These are phyloP conservation scores for Dicranocentrus wangi DNA, from an alignment of 2,888 invertebrate species.

Conservation along the genomic window DNA sequence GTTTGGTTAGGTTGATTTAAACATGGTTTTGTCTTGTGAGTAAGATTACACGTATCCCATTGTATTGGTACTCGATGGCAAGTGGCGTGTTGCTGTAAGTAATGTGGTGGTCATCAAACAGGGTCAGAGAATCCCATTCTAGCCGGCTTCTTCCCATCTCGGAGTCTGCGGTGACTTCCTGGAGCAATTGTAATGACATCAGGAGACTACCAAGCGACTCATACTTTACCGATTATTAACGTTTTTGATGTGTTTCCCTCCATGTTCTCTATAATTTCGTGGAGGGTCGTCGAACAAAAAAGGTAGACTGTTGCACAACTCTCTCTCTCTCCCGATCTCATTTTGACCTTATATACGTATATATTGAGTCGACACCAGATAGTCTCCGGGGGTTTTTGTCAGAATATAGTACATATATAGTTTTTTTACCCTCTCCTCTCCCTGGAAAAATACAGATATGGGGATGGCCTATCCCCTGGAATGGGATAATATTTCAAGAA, in stretches of 20 bases:
- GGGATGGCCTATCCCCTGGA: too few relatives aligned
- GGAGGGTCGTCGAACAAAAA: neutral
- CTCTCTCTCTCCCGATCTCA: neutral
- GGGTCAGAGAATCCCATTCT: conserved; percentile 62
- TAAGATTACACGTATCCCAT: too few relatives aligned
- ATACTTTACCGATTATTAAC: conserved; percentile 63
- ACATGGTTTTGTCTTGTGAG: neutral
- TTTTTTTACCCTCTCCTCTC: too few relatives aligned
- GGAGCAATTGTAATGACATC: conserved; percentile 54
- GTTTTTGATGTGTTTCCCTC: conserved; percentile 40
- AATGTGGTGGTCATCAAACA: conserved; percentile 66
- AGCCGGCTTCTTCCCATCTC: conserved; percentile 4
- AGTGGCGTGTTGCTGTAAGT: conserved; percentile 68
- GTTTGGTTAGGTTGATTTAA: neutral
- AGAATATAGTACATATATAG: too few relatives aligned
- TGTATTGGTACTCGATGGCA: conserved; percentile 55
- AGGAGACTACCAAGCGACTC: conserved; percentile 48
- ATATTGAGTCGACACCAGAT: neutral
- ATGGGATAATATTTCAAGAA: neutral
- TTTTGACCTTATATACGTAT: neutral
- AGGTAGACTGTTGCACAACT: conserved; percentile 23
- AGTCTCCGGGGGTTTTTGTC: too few relatives aligned
- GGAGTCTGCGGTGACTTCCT: neutral
- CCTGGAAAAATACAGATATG: too few relatives aligned
- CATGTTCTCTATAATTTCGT: neutral